Evolutionary conservation across 2,797 vertebrate genomes (phyloP).

Genomic region (Etheostoma perlongum): DNA sequence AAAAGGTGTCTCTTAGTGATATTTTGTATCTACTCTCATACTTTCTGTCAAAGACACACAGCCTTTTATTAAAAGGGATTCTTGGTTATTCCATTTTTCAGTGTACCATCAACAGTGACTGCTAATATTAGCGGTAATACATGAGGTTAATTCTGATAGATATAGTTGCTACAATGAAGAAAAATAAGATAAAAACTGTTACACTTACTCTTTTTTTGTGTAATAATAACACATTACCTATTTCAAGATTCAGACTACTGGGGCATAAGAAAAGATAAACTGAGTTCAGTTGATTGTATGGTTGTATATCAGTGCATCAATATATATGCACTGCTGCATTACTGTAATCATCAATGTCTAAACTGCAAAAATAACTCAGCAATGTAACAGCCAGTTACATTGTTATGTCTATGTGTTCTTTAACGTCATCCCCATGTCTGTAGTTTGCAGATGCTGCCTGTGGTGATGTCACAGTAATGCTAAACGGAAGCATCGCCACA

Average conservation of each 20-base stretch:
- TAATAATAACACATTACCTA: neutral
- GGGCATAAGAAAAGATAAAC: neutral
- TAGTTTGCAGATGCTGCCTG: conserved; percentile 80
- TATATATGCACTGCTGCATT: neutral
- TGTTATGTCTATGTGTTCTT: neutral
- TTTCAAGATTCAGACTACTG: neutral
- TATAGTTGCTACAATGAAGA: neutral
- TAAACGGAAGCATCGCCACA: conserved; percentile 70
- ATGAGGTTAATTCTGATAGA: neutral
- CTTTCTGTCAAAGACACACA: no score
- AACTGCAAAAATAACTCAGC: neutral
- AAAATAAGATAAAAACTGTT: neutral
- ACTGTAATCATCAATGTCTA: neutral
- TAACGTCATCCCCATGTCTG: neutral
- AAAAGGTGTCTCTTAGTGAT: neutral
- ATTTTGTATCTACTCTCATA: no score
- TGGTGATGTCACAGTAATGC: conserved; percentile 75
- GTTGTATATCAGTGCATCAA: no score
- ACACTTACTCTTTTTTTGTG: neutral
- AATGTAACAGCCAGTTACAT: no score
- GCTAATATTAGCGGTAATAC: no score
- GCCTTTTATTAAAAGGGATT: no score
- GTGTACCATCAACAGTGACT: no score
- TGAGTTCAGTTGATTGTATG: neutral
- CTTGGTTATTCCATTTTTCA: no score